phyloP scores from a whole-genome alignment of 2,113 vertebrate genomes.

The Tachysurus vachellii region DNA sequence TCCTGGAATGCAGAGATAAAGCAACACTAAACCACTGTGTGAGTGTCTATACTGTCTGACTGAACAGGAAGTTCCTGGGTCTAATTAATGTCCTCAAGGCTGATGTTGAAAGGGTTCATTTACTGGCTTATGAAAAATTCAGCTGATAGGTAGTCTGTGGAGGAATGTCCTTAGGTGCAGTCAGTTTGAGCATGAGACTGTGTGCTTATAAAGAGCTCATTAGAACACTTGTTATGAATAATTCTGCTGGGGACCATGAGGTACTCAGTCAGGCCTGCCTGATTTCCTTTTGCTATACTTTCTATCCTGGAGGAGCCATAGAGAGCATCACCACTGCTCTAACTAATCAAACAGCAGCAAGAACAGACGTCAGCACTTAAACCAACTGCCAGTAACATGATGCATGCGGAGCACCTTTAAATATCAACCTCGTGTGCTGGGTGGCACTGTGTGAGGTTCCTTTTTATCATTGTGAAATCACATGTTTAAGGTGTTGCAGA shows the following conservation, averaged over 20 bases:
- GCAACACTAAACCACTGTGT: background rate
- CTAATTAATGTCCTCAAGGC: conserved; percentile 36
- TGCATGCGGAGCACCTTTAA: background rate
- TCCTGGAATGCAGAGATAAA: background rate
- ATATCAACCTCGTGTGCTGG: background rate
- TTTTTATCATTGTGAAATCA: background rate
- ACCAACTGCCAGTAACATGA: background rate
- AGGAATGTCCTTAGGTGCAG: conserved; percentile 20
- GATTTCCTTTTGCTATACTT: conserved; percentile 24
- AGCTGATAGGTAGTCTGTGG: conserved; percentile 37
- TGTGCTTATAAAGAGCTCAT: conserved; percentile 38
- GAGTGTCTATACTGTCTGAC: conserved; percentile 7
- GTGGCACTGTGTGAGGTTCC: background rate
- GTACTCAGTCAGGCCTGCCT: conserved; percentile 19
- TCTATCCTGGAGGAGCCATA: background rate
- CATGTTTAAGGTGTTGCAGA: background rate
- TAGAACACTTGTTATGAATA: conserved; percentile 48
- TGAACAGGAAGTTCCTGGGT: background rate
- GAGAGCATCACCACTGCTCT: conserved; percentile 7
- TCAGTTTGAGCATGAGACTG: conserved; percentile 25
- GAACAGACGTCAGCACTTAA: background rate
- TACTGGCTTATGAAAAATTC: conserved; percentile 49
- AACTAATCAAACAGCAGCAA: conserved; percentile 24
- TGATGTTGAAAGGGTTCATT: conserved; percentile 33
- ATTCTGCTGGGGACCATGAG: conserved; percentile 39